Conservation (phyloP, 1,140 invertebrate species). For the Babylonia areolata region DNA sequence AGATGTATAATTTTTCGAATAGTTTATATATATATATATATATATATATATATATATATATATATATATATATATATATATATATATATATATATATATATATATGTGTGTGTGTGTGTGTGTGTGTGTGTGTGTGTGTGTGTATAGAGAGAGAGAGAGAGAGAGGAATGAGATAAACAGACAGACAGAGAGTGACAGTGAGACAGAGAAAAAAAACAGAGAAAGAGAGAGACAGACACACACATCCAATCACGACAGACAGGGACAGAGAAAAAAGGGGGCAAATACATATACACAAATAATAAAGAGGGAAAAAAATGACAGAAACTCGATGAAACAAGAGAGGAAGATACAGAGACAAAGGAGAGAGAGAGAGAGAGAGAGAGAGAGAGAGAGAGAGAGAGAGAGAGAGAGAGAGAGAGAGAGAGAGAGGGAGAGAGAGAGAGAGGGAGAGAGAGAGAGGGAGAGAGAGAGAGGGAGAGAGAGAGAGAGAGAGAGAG, state of each 20-base stretch:
- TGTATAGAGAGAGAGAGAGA: not conserved
- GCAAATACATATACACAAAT: not conserved
- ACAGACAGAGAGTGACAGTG: too few species aligned
- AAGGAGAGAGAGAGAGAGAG: not conserved
- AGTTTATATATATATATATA: too few species aligned
- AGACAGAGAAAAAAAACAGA: too few species aligned
- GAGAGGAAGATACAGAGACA: not conserved
- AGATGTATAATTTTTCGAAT: too few species aligned
- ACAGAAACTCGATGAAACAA: not conserved
- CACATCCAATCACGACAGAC: too few species aligned
- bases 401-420: not conserved
- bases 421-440: not conserved
- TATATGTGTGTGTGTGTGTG: conserved; percentile 2
- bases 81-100: not conserved
- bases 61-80: not conserved
- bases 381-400: not conserved
- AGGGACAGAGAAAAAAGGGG: too few species aligned
- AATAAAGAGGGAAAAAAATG: not conserved
- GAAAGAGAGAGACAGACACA: too few species aligned
- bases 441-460: not conserved
- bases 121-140: not conserved
- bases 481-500: not conserved
- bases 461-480: not conserved
- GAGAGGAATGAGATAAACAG: not conserved
- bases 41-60: too few species aligned